phyloP scores from a whole-genome alignment of 2,797 vertebrate genomes.

The Cuculus canorus region DNA sequence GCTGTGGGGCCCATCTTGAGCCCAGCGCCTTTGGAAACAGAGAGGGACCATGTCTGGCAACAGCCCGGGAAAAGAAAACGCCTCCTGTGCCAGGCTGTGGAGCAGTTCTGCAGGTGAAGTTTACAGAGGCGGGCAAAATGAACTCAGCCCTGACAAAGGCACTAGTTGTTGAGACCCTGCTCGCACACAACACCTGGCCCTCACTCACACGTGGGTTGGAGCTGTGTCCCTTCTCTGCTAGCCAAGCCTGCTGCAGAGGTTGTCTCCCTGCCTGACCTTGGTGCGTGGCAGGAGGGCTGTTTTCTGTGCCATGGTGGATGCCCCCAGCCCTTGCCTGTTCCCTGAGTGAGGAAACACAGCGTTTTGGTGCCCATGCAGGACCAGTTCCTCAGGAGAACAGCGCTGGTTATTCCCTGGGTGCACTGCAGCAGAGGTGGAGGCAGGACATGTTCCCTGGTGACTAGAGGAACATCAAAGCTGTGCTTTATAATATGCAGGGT shows the following conservation, averaged over 20 bases:
- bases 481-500: not conserved
- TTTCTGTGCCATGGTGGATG: fast-evolving
- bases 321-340: not conserved
- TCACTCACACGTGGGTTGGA: fast-evolving
- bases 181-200: fast-evolving
- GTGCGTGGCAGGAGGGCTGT: not conserved
- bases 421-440: not conserved
- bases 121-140: fast-evolving
- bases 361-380: not conserved
- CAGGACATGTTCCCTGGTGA: fast-evolving
- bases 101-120: not conserved
- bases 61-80: fast-evolving
- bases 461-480: not conserved
- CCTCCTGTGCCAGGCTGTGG: not conserved
- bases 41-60: not conserved
- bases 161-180: fast-evolving
- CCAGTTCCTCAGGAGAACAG: not conserved
- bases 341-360: fast-evolving
- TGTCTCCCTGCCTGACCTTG: not conserved
- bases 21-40: fast-evolving
- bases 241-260: fast-evolving
- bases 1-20: not conserved
- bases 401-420: not conserved
- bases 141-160: not conserved
- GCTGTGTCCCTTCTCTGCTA: not conserved